Conservation (phyloP, 1,140 invertebrate species). For the Aradophagus sp. region DNA sequence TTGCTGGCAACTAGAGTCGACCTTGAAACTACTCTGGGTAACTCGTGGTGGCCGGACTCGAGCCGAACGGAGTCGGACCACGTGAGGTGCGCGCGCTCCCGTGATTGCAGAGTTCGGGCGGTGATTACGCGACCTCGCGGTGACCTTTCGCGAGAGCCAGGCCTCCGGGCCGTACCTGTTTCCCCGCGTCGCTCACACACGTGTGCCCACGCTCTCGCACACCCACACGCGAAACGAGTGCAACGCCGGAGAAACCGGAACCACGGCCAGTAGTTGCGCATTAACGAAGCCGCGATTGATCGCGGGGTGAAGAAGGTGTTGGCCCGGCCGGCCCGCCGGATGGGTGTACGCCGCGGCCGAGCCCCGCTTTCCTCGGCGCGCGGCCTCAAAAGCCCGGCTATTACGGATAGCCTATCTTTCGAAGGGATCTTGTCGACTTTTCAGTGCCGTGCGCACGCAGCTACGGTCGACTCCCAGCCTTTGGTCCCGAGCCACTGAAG, state of each 20-base stretch:
- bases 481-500: conserved; percentile 1
- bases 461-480: conserved; percentile 11
- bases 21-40: conserved; percentile 20
- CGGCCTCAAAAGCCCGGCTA: conserved; percentile 55
- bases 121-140: conserved; percentile 69
- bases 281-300: conserved; percentile 59
- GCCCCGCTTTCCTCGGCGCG: conserved; percentile 40
- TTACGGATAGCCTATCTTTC: conserved; percentile 67
- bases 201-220: conserved; percentile 44
- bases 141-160: conserved; percentile 64
- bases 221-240: conserved; percentile 36
- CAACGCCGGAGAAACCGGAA: conserved; percentile 50
- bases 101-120: conserved; percentile 72
- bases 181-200: conserved; percentile 22
- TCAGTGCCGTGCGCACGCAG: conserved; percentile 37
- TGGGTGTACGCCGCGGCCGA: conserved; percentile 21
- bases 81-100: conserved; percentile 70
- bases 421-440: conserved; percentile 64
- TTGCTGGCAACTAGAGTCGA: conserved; percentile 6
- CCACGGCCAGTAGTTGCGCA: conserved; percentile 62
- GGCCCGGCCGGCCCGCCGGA: conserved; percentile 53
- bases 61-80: conserved; percentile 44
- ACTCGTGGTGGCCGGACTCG: conserved; percentile 10
- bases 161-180: conserved; percentile 63
- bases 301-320: conserved; percentile 59